Evolutionary conservation across 2,888 invertebrate genomes (phyloP), one percentile per base, ranked within the genome.

Genomic region (Agrochola macilenta): DNA sequence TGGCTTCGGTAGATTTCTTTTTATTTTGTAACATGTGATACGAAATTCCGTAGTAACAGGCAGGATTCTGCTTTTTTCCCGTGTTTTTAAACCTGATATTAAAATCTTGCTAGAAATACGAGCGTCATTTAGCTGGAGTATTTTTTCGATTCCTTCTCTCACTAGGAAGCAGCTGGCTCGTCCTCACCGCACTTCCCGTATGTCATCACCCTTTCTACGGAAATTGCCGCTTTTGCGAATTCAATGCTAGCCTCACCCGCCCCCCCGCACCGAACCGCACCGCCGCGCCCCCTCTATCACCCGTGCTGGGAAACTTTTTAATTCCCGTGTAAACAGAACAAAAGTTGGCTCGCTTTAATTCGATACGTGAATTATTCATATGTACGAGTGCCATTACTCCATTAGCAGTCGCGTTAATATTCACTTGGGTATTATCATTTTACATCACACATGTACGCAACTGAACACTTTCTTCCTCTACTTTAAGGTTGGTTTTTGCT

Each of bases 361-460:
- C 90, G 85, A 91, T 90, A 89, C 89, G 87, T 90, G 90, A 91
- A 93, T 92, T 90, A 92, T 93, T 93, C 91, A 93, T 92, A 91
- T 85, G 86, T 86, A 89, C 83, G 88, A 86, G 87, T 87, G 83
- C 88, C 89, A 90, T 91, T 90, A 92, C 92, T 90, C 90, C 92
- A 91, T 92, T 92, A 92, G 88, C 87, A 83, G 81, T 76, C 79
- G 85, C 88, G 90, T 90, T 91, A 89, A 90, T 92, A 92, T 91
- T 92, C 92, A 89, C 90, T 89, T 87, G 87, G 83, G 87, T 87
- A 88, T 90, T 87, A 90, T 88, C 87, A 83, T 87, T 78, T 77
- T 78, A 81, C 71, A 64, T 64, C 69, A 69, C 78, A 69, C 74
- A 63, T 78, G 61, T 43, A 69, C 69, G 69, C 69, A 60, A 81